These are phyloP conservation scores for Drosophila orosa DNA, from an alignment of 1,140 invertebrate species.

Conservation along the genomic window DNA sequence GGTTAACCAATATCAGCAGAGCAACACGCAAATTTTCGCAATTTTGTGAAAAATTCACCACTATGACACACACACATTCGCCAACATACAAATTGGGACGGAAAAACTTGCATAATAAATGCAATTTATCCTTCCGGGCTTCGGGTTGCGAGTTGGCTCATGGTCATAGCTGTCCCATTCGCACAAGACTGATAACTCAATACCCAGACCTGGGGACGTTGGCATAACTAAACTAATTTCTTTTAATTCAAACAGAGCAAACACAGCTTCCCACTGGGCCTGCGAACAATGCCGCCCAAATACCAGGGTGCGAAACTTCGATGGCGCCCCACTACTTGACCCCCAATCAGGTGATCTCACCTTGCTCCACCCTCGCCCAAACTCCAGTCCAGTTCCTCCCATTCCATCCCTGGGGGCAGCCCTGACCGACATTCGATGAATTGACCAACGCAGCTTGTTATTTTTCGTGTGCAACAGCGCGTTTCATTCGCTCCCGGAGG, in stretches of 20 bases:
- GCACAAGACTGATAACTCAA: conserved; percentile 28
- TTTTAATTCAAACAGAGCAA: conserved; percentile 25
- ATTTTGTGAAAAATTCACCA: conserved; percentile 14
- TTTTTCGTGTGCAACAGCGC: conserved; percentile 79
- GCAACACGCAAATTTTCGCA: conserved; percentile 18
- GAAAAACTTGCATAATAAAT: conserved; percentile 40
- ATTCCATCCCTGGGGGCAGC: conserved; percentile 44
- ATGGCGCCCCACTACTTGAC: conserved; percentile 11
- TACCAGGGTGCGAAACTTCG: conserved; percentile 44
- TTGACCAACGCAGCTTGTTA: conserved; percentile 80
- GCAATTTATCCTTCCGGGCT: conserved; percentile 18
- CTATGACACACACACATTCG: neutral
- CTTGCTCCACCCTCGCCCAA: neutral
- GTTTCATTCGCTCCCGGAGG: conserved; percentile 60
- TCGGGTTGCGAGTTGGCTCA: neutral
- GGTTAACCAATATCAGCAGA: conserved; percentile 31
- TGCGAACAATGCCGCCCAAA: conserved; percentile 28
- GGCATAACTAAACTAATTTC: conserved; percentile 67
- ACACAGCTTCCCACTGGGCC: neutral
- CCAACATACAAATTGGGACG: conserved; percentile 6
- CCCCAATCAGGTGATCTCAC: neutral
- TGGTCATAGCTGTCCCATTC: conserved; percentile 9
- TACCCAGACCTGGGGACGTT: conserved; percentile 6
- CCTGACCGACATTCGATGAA: conserved; percentile 80
- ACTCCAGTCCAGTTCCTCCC: neutral